Evolutionary conservation across 2,113 vertebrate species (phyloP).

Genomic region (Coptodon rendalli): DNA sequence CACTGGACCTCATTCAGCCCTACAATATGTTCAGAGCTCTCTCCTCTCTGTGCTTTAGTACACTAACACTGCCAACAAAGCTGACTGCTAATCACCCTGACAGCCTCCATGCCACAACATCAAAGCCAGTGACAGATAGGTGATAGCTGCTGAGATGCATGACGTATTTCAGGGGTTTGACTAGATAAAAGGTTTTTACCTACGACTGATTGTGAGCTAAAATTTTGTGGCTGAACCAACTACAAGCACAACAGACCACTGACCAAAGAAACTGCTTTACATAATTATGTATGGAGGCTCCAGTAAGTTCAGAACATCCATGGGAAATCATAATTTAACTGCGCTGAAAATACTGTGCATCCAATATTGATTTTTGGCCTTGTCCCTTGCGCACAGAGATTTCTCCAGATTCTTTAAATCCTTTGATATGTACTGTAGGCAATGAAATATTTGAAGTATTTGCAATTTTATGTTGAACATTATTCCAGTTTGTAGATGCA

Average conservation of each 20-base stretch:
- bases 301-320: no score
- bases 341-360: no score
- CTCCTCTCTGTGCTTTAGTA: not conserved
- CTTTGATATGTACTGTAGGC: not conserved
- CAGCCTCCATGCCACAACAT: not conserved
- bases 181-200: not conserved
- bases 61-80: not conserved
- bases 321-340: no score
- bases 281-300: no score
- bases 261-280: no score
- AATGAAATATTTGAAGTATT: not conserved
- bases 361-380: no score
- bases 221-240: not conserved
- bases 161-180: fast-evolving
- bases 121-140: not conserved
- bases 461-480: not conserved
- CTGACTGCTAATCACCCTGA: not conserved
- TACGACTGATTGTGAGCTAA: not conserved
- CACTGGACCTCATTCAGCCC: slow-evolving; percentile 16
- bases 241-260: not conserved
- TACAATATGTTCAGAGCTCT: slow-evolving; percentile 31
- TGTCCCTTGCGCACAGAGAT: not conserved
- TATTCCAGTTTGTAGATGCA: not conserved
- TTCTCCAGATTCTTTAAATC: not conserved
- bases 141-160: not conserved